Base-by-base conservation (phyloP, 1,140 invertebrate genomes). In the Nasonia longicornis region DNA sequence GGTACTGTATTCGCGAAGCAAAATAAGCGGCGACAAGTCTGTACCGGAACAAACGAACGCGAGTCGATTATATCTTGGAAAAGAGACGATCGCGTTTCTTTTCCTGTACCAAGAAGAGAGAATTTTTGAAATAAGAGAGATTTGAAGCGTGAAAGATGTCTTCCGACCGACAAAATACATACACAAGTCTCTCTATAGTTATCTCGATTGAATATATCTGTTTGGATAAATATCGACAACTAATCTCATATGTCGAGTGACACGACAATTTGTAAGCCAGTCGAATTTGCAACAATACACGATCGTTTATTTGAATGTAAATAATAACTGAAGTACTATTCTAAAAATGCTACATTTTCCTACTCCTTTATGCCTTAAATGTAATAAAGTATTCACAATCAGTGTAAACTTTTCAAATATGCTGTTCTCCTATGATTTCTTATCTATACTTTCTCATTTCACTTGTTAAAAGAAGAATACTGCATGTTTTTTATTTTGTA, bases 281-380 rank as follows among this genome's bases (percentile, higher is more conserved):
- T 87, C 85, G 88, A 89, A 87, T 89, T 89, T 88, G 86, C 87
- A 88, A 89, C 86, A 89, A 89, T 89, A 89, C 85, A 89, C 85
- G 85, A 89, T 89, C 85, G 87, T 87, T 89, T 88, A 87, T 88
- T 88, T 88, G 85, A 88, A 85, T 86, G 85, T 88, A 87, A 84
- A 77, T 70, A 81, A 67, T 70, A 81, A 67, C 38, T 75, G 64
- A 75, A 12, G 42, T 76, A 81, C 31, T 71, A 81, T 81, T 81
- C 42, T 76, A 75, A 80, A 52, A 75, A 67, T 52, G 45, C 67
- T 71, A 77, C 31, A 48, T 64, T 77, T 77, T 77, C 75, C 52
- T 78, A 73, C 45, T 78, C 58, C 81, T 73, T 77, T 77, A 48
- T 77, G 29, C 81, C 76, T 72, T 77, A 76, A 76, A 63, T 76